A percentile compares a stretch with the other conserved stretches of the same genome.
Conservation (phyloP, 1,140 invertebrate genomes). For the silkworm (Bombyx mori) region ASM3026992v2 NC_085112.1:3753001-3753500, state of each 20-base stretch:
- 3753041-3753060: slow-evolving; percentile 32
- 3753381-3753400: slow-evolving; percentile 4
- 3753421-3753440: slow-evolving; percentile 34
- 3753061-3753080: slow-evolving; percentile 18
- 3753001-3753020: slow-evolving; percentile 51
- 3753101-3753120: slow-evolving; percentile 33
- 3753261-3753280: slow-evolving; percentile 50
- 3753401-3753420: slow-evolving; percentile 13
- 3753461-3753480: slow-evolving; percentile 36
- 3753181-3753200: slow-evolving; percentile 24
- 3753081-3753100: slow-evolving; percentile 41
- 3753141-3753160: neutral
- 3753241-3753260: slow-evolving; percentile 18
- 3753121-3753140: slow-evolving; percentile 14
- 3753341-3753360: slow-evolving; percentile 20
- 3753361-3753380: slow-evolving; percentile 39
- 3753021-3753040: slow-evolving; percentile 18
- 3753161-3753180: slow-evolving; percentile 6
- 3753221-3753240: slow-evolving; percentile 7
- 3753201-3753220: slow-evolving; percentile 12
- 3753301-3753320: slow-evolving; percentile 19
- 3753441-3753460: slow-evolving; percentile 45
- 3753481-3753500: slow-evolving; percentile 1
- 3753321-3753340: slow-evolving; percentile 23
- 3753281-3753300: slow-evolving; percentile 48